Base-by-base conservation (phyloP, 2,113 vertebrate species). In the Lathamus discolor region DNA sequence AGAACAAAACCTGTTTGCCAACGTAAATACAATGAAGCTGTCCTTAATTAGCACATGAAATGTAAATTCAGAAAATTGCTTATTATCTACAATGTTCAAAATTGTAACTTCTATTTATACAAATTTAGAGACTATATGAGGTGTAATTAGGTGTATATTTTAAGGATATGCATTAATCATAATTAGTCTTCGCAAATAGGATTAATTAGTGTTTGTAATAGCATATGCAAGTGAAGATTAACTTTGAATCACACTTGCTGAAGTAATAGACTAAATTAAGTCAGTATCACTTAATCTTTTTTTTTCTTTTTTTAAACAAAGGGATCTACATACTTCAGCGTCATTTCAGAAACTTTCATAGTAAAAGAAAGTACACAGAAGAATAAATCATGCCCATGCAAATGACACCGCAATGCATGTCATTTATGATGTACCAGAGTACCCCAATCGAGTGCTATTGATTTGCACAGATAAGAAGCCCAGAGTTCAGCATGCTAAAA, bases 91-190 rank as follows among this genome's bases (percentile, higher is more conserved):
- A 83, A 72, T 44, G 67, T 73, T 92, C n/a, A 92, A 95, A 96
- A 93, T 75, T 59, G 51, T 75, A 93, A 78, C 6, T 88, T 86
- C 54, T 82, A 73, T 78, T 95, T 94, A 83, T 68, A 95, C 59
- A 93, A 95, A 95, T 73, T 70, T 92, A 83, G 84, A 92, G 44
- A 96, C 95, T 93, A 90, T 93, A 93, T 85, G 95, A 67, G 69
- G 67, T 92, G 83, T 96, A 97, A 97, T 96, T 91, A 84, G 37
- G 55, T 94, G 66, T 76, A 95, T 88, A 81, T 93, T 96, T 88
- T 83, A 93, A 91, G 63, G 73, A 86, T 88, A 93, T 48, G 69
- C 76, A 97, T 95, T 95, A 93, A 96, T 96, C 84, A 90, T 66
- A 93, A 90, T 94, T 93, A 92, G 64, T 85, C 86, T 93, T 91